Evolutionary conservation across 2,797 vertebrate genomes (phyloP).

Genomic region (Chelmon rostratus): DNA sequence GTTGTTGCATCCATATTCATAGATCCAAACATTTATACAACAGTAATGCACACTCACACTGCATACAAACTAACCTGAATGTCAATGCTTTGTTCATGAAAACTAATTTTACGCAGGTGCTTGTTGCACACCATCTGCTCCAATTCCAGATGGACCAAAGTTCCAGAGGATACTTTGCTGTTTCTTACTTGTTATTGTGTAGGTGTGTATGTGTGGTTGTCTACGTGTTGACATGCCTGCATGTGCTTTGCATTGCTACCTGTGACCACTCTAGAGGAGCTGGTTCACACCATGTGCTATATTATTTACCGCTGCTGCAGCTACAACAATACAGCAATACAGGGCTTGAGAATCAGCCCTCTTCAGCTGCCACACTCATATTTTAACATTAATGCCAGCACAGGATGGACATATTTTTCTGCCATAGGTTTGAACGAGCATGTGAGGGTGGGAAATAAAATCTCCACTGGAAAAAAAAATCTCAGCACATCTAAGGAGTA

Average conservation of each 20-base stretch:
- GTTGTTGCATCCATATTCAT: slow-evolving; percentile 29
- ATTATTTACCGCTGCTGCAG: slow-evolving; percentile 43
- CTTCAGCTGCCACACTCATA: slow-evolving; percentile 53
- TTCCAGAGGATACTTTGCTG: not conserved
- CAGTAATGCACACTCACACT: slow-evolving; percentile 11
- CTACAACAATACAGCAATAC: slow-evolving; percentile 31
- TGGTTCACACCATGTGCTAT: slow-evolving; percentile 29
- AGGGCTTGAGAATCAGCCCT: slow-evolving; percentile 22
- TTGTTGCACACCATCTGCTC: slow-evolving; percentile 45
- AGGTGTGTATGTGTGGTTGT: not conserved
- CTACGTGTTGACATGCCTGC: slow-evolving; percentile 8
- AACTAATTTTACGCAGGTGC: slow-evolving; percentile 5
- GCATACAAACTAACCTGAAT: slow-evolving; percentile 39
- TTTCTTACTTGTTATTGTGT: slow-evolving; percentile 21
- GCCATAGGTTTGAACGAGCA: slow-evolving; percentile 22
- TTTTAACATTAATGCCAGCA: slow-evolving; percentile 60
- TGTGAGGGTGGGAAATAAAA: slow-evolving; percentile 40
- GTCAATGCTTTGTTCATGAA: slow-evolving; percentile 44
- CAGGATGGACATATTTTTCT: slow-evolving; percentile 47
- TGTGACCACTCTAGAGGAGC: slow-evolving; percentile 43
- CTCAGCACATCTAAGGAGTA: slow-evolving; percentile 18
- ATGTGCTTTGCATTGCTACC: slow-evolving; percentile 7
- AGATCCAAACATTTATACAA: slow-evolving; percentile 10
- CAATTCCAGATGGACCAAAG: slow-evolving; percentile 19
- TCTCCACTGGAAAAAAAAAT: slow-evolving; percentile 18